These are phyloP conservation scores for Phaenicophaeus curvirostris DNA, from an alignment of 2,797 vertebrate species.

Conservation along the genomic window DNA sequence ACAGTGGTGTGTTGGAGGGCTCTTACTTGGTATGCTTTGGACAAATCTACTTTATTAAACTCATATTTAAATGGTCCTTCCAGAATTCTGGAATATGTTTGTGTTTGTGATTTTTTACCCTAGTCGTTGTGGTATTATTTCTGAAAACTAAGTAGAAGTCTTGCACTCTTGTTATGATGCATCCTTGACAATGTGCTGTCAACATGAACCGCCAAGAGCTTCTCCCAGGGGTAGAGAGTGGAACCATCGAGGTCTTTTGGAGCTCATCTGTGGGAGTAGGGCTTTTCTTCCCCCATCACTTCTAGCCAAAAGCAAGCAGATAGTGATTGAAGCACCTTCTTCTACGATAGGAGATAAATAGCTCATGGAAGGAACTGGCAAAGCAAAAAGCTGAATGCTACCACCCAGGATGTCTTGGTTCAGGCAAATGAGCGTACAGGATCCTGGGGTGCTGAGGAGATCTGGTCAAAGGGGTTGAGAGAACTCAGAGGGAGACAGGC, in stretches of 20 bases:
- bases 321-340: not conserved
- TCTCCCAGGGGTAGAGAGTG: not conserved
- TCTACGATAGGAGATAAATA: not conserved
- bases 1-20: not conserved
- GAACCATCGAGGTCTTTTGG: not conserved
- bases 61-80: not conserved
- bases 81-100: not conserved
- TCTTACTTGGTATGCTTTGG: not conserved
- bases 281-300: accelerated
- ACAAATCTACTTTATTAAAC: not conserved
- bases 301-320: not conserved
- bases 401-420: not conserved
- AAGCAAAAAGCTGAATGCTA: not conserved
- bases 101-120: not conserved
- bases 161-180: not conserved
- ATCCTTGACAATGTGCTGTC: not conserved
- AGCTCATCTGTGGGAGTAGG: accelerated
- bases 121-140: not conserved
- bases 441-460: not conserved
- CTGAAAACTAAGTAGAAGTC: not conserved
- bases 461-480: not conserved
- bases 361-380: not conserved
- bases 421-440: accelerated
- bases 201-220: not conserved
- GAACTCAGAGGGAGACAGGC: not conserved